Base-by-base conservation (phyloP, 1,140 invertebrate species). In the Planococcus citri region DNA sequence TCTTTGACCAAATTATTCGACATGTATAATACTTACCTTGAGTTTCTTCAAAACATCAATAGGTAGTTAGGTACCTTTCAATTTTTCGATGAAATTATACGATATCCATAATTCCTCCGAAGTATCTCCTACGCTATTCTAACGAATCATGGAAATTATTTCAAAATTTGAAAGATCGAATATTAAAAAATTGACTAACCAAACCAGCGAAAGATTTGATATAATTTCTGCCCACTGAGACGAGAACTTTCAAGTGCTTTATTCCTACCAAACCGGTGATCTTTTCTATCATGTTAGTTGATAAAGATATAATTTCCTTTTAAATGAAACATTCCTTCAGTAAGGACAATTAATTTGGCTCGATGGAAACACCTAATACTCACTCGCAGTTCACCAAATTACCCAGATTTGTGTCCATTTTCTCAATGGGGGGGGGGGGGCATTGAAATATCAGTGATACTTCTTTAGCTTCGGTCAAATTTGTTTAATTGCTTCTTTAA, bases 41-140 rank as follows among this genome's bases (percentile, higher is more conserved):
- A 97, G 78, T 73, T 88, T 94, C 75, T 88, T 91, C 75, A 97
- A 81, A 1, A 84, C 83, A 33, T 86, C 86, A 6, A 96, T n/a
- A n/a, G n/a, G n/a, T n/a, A n/a, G n/a, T n/a, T n/a, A n/a, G n/a
- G n/a, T 83, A 0, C 92, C 92, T 80, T 95, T 96, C 70, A 94
- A 81, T 80, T 95, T 96, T 76, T 97, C 94, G 72, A 97, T 91
- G 20, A 86, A 82, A 79, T 97, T 97, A 76, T 96, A 97, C 0
- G 93, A 96, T 71, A 96, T 89, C 94, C 94, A 97, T 0, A 97
- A 79, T 77, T 97, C 87, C 76, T 94, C 89, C 38, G 97, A 78
- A 0, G 88, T 92, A 21, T 97, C 94, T 0, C 83, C 88, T 14
- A 96, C 81, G 1, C 84, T 82, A 51, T 51, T 17, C 41, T 51